Evolutionary conservation across 2,797 vertebrate species (phyloP), one percentile per base, ranked within the genome.

Genomic region (Thalassophryne amazonica): DNA sequence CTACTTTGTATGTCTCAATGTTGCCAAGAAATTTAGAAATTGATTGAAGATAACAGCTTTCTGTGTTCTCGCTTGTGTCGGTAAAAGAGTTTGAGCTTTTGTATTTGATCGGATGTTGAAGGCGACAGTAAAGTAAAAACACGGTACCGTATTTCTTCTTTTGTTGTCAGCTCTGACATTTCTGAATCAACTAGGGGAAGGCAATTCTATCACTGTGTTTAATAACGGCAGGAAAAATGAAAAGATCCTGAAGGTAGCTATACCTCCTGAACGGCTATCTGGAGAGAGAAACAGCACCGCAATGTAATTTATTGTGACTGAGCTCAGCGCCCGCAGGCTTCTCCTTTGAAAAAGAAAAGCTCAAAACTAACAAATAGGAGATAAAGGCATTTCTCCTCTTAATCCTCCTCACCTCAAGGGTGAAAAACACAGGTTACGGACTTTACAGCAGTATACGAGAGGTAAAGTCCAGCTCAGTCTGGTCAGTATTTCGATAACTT

Each of bases 191-290:
- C 81, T 46, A 57, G 58, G 47, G 57, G 69, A 61, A 52, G 66
- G 21, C 67, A 58, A 70, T 77, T 80, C 36, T 77, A 76, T 76
- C 60, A 53, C 71, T 34, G 66, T 83, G 86, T 88, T 87, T 87
- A 87, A 89, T 90, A 89, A 90, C 73, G 45, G 81, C 65, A 59
- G 13, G 50, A 85, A 85, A 86, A 89, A 88, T 89, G 86, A 81
- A 86, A 86, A 89, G 85, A 86, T 88, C 80, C 84, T 77, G 78
- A 84, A 86, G 79, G 80, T 81, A 79, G 78, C 73, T 41, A 67
- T 76, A 69, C 69, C 63, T 86, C 81, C 76, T 80, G 71, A 86
- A 80, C 54, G 68, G 82, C 83, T 77, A 86, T 81, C 83, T 80
- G 62, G 80, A 88, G 79, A 80, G 79, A 60, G 69, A 82, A 69